Base-by-base conservation (phyloP, 2,888 invertebrate genomes). In the Bhutanitis thaidina region DNA sequence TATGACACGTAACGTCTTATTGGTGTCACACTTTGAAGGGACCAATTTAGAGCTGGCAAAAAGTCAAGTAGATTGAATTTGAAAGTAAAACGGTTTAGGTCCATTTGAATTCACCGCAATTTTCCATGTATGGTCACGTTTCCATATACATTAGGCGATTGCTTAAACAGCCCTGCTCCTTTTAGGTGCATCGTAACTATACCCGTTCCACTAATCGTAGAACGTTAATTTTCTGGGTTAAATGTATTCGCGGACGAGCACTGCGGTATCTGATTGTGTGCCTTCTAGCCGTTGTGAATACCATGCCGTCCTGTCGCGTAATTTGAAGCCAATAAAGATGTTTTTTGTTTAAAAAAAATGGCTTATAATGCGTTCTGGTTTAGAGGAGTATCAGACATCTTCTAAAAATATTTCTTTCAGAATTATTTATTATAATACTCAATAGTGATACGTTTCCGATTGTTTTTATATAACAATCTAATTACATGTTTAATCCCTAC, bases 61-160 rank as follows among this genome's bases (percentile, higher is more conserved):
- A 47, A 54, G 44, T 43, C 29, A 45, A 44, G 34, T 47, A 37
- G 30, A 51, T 41, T 47, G 43, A 51, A 55, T 52, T 56, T 58
- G 54, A 57, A 52, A 60, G 52, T 53, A 52, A 57, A 59, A 52
- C 52, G 54, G 58, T 62, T 54, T 56, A 57, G 53, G 43, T 43
- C 52, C 56, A 62, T 67, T 61, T 57, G 53, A 58, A 65, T 57
- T 57, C 51, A 51, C 53, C 50, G 59, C 59, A 57, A 63, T 67
- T 59, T 57, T 56, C 65, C 62, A 52, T 60, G 67, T 55, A 55
- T 55, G 61, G 66, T 52, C 58, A 59, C 49, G 61, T 60, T 58
- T 67, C 64, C 64, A 62, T 68, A 67, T 68, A 62, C 59, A 66
- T 60, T 54, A 52, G 48, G 36, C 37, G 44, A 58, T 61, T 62